Base-by-base conservation (phyloP, 1,140 invertebrate genomes). In the Contarinia nasturtii region DNA sequence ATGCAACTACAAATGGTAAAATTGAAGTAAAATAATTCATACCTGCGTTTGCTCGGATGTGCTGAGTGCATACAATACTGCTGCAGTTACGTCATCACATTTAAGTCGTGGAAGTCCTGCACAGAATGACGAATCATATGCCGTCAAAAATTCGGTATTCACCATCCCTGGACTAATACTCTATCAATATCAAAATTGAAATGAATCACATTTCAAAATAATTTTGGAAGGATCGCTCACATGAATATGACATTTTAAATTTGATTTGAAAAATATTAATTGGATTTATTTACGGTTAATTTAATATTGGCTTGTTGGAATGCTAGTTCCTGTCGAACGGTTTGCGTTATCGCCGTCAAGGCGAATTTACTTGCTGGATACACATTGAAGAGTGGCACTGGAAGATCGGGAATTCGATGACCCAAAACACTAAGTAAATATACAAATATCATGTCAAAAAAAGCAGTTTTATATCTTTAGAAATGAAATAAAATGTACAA, bases 341-440 rank as follows among this genome's bases (percentile, higher is more conserved):
- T 74, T 54, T 77, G 70, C 14, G 70, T 65, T 15, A 79, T 57
- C 20, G 67, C 71, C 18, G 62, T 68, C 19, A 77, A 64, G 40
- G 73, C 69, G 54, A 67, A 66, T 53, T 78, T 79, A 8, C 74
- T 70, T 22, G 71, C 72, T 45, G 67, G 63, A 63, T 78, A 77
- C 50, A 67, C 57, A 49, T 57, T 65, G 53, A 70, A 68, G 49
- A 64, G 62, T 33, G 68, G 67, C 34, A 68, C 58, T 15, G 67
- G 61, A 51, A 61, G 55, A 51, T 63, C 60, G 22, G 69, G 67
- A 48, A 71, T 60, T 41, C 65, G 56, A 50, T 69, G 66, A 15
- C 67, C 71, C 2, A 67, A 59, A 15, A 70, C 54, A 48, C 71
- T 73, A 38, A 17, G 2, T 5, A n/a, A 38, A n/a, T 5, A n/a